Conservation (phyloP, 1,140 invertebrate genomes). For the Drosophila rhopaloa region DNA sequence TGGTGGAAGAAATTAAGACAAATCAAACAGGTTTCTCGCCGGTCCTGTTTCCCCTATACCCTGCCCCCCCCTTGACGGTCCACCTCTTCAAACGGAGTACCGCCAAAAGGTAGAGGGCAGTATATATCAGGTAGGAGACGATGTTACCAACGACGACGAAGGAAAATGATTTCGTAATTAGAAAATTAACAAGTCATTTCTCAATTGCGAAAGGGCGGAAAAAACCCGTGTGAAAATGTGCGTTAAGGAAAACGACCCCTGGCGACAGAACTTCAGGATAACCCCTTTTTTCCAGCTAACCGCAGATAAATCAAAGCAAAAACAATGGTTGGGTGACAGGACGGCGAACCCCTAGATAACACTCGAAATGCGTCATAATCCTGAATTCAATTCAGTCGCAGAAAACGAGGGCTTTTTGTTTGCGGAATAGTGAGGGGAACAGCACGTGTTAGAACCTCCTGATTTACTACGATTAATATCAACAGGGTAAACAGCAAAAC, state of each 20-base stretch:
- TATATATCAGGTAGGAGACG: slow-evolving; percentile 36
- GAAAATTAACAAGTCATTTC: slow-evolving; percentile 76
- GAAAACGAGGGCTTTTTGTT: not conserved
- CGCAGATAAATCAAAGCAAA: slow-evolving; percentile 59
- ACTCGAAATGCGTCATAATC: slow-evolving; percentile 46
- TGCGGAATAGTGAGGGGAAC: not conserved
- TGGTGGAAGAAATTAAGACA: slow-evolving; percentile 77
- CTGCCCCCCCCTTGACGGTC: slow-evolving; percentile 1
- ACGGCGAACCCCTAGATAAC: slow-evolving; percentile 4
- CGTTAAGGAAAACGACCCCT: slow-evolving; percentile 21
- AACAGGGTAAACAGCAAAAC: slow-evolving; percentile 10
- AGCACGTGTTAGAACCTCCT: slow-evolving; percentile 5
- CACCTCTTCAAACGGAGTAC: slow-evolving; percentile 46
- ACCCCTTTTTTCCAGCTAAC: slow-evolving; percentile 17
- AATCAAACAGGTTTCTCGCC: slow-evolving; percentile 69
- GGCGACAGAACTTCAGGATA: slow-evolving; percentile 1
- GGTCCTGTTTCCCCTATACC: slow-evolving; percentile 15
- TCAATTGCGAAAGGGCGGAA: slow-evolving; percentile 19
- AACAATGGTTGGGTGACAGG: slow-evolving; percentile 18
- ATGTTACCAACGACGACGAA: slow-evolving; percentile 16
- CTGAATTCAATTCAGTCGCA: slow-evolving; percentile 5
- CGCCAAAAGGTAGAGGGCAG: slow-evolving; percentile 21
- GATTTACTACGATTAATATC: slow-evolving; percentile 8
- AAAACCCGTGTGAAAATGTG: slow-evolving; percentile 43
- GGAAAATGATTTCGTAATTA: slow-evolving; percentile 72